Evolutionary conservation across 2,888 invertebrate genomes (phyloP).

Genomic region (Siphlonurus alternatus): DNA sequence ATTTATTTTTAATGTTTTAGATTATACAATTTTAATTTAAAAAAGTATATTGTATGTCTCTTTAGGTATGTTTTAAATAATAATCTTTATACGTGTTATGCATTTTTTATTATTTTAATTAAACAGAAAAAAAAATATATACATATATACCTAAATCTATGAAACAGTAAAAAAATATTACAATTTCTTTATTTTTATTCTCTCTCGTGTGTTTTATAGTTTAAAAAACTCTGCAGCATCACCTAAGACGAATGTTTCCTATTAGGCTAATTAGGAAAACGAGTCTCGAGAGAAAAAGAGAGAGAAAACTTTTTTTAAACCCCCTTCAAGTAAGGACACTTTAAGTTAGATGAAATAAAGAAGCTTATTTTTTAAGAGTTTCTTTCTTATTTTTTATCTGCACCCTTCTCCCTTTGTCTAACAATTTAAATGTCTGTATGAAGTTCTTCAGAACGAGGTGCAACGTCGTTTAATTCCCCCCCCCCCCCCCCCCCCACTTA

Average conservation of each 20-base stretch:
- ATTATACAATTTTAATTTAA: no score
- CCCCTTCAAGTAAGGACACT: not conserved
- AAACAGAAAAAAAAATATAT: no score
- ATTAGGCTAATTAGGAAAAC: not conserved
- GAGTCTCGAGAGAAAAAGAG: not conserved
- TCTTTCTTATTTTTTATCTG: not conserved
- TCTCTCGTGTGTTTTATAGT: not conserved
- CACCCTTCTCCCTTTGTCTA: not conserved
- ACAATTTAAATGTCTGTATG: not conserved
- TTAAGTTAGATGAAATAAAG: not conserved
- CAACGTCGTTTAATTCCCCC: no score
- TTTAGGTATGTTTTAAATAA: no score
- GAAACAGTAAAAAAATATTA: not conserved
- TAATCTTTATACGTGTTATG: no score
- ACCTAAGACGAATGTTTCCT: not conserved
- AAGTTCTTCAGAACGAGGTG: no score
- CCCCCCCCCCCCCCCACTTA: no score
- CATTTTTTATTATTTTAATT: no score
- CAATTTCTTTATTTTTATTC: not conserved
- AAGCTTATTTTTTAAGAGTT: not conserved
- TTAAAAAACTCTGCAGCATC: no score
- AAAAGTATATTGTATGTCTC: no score
- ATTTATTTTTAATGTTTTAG: no score
- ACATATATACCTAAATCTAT: no score
- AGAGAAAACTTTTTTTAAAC: not conserved